Conservation (phyloP, 2,888 invertebrate species). For the Drosophila paracracens region DNA sequence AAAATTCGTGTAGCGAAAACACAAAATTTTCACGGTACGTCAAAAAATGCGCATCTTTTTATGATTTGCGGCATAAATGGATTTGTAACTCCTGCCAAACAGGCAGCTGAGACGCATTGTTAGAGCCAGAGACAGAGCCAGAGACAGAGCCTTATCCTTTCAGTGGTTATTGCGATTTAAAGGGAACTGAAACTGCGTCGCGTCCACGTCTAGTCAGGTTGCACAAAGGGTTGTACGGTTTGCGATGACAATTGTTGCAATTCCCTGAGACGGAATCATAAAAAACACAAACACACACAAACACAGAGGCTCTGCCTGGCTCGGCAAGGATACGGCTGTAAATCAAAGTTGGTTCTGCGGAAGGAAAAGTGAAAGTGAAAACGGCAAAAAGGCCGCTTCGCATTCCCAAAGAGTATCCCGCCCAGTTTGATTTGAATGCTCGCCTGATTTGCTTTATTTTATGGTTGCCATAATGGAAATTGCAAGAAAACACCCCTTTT, state of each 20-base stretch:
- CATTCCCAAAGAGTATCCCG: constrained; percentile 1
- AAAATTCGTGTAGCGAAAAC: constrained; percentile 76
- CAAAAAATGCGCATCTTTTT: constrained; percentile 63
- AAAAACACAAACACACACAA: constrained; percentile 39
- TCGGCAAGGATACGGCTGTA: constrained; percentile 50
- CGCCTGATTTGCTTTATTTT: constrained; percentile 13
- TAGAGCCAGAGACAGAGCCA: constrained; percentile 5
- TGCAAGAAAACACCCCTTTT: constrained; percentile 40
- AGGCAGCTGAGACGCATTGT: constrained; percentile 75
- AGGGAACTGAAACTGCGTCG: constrained; percentile 54
- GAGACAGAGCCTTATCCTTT: constrained; percentile 19
- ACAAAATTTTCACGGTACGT: constrained; percentile 66
- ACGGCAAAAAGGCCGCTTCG: constrained; percentile 12
- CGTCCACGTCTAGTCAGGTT: constrained; percentile 62
- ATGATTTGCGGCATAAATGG: constrained; percentile 77
- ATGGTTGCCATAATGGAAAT: constrained; percentile 56
- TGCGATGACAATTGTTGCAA: constrained; percentile 75
- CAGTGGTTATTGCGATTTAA: constrained; percentile 53
- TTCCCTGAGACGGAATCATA: constrained; percentile 63
- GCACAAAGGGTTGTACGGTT: constrained; percentile 76
- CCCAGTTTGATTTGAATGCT: constrained; percentile 27
- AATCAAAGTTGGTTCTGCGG: constrained; percentile 58
- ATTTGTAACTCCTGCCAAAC: constrained; percentile 72
- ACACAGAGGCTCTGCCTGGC: background rate
- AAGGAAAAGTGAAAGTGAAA: constrained; percentile 66